Evolutionary conservation across 2,888 invertebrate genomes (phyloP), one percentile per base, ranked within the genome.

Genomic region (Bruchidius siliquastri): DNA sequence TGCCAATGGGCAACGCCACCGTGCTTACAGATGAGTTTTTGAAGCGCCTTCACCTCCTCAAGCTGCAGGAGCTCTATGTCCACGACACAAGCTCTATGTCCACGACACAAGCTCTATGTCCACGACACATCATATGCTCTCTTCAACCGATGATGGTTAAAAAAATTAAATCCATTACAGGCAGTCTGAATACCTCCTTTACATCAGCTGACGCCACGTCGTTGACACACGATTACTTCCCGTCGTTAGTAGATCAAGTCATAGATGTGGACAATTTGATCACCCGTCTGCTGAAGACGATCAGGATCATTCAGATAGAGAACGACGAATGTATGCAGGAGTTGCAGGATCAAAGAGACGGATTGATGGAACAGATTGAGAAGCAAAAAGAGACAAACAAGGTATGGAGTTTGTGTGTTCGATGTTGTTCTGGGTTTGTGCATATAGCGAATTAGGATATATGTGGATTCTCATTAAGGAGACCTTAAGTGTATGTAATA

Each of bases 251-350:
- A 22, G 92, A 93, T 85, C 92, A 93, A 88, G 92, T 92, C 20
- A 92, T 92, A 73, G 91, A 92, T 77, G 92, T 92, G 21, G 94
- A 94, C 86, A 92, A 92, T 85, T 88, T 93, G 68, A 90, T 94
- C 20, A 92, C 93, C 18, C 92, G 92, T 83, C 87, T 95, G 81
- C 87, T 94, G 72, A 92, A 92, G 85, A 91, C 92, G 20, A 87
- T 92, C 82, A 89, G 93, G 75, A 93, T 94, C 79, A 91, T 94
- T 81, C 92, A 92, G 82, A 87, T 92, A 80, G 92, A 93, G 82
- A 92, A 91, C 81, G 90, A 91, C 76, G 91, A 90, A 72, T 91
- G 90, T 81, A 90, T 92, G 81, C 90, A 89, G 77, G 90, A 91
- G 79, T 84, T 92, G 74, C 91, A 91, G 83, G 89, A 90, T 74